Conservation (phyloP, 2,113 vertebrate genomes). For the Rhodinocichla rosea region DNA sequence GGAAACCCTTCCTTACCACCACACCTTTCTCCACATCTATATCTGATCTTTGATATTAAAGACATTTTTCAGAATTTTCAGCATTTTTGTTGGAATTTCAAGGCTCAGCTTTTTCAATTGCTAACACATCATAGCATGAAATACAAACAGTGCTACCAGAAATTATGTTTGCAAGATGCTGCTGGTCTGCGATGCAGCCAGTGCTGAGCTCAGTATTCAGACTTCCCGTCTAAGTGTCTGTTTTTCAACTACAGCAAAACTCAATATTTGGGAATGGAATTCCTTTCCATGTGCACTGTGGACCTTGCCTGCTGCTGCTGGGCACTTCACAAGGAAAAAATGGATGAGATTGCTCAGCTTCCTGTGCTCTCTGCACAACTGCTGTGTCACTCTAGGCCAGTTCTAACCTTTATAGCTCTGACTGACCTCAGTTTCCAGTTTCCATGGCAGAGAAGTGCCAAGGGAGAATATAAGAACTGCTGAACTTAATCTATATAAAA, state of each 20-base stretch:
- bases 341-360: background rate
- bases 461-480: background rate
- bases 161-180: background rate
- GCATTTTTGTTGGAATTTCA: background rate
- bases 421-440: background rate
- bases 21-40: background rate
- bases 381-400: background rate
- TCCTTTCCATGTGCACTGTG: background rate
- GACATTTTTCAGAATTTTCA: background rate
- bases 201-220: background rate
- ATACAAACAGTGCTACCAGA: background rate
- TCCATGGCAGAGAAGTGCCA: background rate
- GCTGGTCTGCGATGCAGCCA: background rate
- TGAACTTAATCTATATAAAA: background rate
- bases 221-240: background rate
- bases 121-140: no score
- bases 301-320: background rate
- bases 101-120: background rate
- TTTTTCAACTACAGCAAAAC: background rate
- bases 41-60: rapidly evolving
- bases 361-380: background rate
- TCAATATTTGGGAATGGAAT: background rate
- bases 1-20: background rate
- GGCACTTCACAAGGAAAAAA: background rate
- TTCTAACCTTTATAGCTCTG: background rate